Evolutionary conservation across 2,888 invertebrate genomes (phyloP), one percentile per base, ranked within the genome.

Genomic region (Dasypolia templi): DNA sequence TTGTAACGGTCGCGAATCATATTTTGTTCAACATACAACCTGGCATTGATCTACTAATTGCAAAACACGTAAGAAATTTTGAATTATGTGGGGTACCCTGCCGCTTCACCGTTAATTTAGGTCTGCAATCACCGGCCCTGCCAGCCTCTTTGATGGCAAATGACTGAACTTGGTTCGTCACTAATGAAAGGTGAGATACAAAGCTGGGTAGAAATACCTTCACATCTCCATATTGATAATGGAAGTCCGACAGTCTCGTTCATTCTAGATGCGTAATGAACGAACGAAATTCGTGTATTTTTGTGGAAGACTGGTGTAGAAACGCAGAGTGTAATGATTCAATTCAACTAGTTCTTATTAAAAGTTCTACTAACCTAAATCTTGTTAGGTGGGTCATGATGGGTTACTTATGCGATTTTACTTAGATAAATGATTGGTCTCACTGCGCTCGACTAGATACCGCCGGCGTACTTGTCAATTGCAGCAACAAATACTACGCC

Each of bases 151-250:
- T 75, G 70, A 77, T 64, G 46, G 59, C 53, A 63, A 77, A 81
- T 75, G 59, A 69, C 70, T 71, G 64, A 81, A 80, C 75, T 83
- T 73, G 26, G 29, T 63, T 56, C 70, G 63, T 55, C 71, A 56
- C 51, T 77, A 75, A 84, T 83, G 51, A 81, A 72, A 81, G 67
- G 55, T 32, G 42, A 49, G n/a, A 61, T 58, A 56, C 42, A 49
- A 35, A 56, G 14, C 42, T 35, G 26, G 22, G 63, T 71, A 44
- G 46, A 62, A 62, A 59, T 42, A 32, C 35, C 32, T 56, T 59
- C 35, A 3, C 39, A 49, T 59, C 63, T 63, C 62, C 32, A 51
- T 3, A 58, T 56, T 65, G 26, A 71, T 76, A 74, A 62, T 56
- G 58, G 67, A 63, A 64, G 63, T 32, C 32, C 32, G 6, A 58